Evolutionary conservation across 2,888 invertebrate species (phyloP).

Genomic region (Caenorhabditis sp.): DNA sequence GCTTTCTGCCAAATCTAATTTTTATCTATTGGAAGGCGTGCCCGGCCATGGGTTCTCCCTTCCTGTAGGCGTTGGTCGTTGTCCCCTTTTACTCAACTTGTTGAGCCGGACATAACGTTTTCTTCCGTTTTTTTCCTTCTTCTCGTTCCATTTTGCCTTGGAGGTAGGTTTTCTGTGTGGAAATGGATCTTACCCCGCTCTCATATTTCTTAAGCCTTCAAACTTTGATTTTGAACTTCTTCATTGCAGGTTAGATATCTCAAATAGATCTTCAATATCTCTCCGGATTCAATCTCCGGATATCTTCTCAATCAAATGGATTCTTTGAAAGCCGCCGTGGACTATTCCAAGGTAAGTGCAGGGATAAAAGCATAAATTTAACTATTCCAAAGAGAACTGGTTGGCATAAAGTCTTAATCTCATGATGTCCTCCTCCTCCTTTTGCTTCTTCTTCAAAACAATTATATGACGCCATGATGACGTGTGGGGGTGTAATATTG

Average conservation of each 20-base stretch:
- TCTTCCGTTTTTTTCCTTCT: background rate
- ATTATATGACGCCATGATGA: slow-evolving; percentile 52
- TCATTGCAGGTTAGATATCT: slow-evolving; percentile 6
- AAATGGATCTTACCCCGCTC: too few species aligned
- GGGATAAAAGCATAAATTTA: too few species aligned
- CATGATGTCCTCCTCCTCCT: too few species aligned
- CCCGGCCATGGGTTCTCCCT: slow-evolving; percentile 3
- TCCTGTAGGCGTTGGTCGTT: slow-evolving; percentile 28
- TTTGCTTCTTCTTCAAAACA: too few species aligned
- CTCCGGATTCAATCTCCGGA: background rate
- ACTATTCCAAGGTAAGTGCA: slow-evolving; percentile 57
- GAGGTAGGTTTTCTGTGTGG: background rate
- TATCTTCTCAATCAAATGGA: slow-evolving; percentile 37
- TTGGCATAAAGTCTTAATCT: slow-evolving; percentile 33
- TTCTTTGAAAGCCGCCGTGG: slow-evolving; percentile 60
- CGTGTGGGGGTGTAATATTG: slow-evolving; percentile 50
- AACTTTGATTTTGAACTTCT: too few species aligned
- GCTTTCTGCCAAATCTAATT: slow-evolving; percentile 53
- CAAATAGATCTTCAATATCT: too few species aligned
- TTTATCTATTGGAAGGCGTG: slow-evolving; percentile 43
- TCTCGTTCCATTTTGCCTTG: background rate
- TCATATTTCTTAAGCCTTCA: too few species aligned
- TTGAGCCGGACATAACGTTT: slow-evolving; percentile 5
- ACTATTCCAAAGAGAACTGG: background rate
- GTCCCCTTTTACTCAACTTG: slow-evolving; percentile 16